phyloP scores from a whole-genome alignment of 2,797 vertebrate species.

The Acanthopagrus latus region DNA sequence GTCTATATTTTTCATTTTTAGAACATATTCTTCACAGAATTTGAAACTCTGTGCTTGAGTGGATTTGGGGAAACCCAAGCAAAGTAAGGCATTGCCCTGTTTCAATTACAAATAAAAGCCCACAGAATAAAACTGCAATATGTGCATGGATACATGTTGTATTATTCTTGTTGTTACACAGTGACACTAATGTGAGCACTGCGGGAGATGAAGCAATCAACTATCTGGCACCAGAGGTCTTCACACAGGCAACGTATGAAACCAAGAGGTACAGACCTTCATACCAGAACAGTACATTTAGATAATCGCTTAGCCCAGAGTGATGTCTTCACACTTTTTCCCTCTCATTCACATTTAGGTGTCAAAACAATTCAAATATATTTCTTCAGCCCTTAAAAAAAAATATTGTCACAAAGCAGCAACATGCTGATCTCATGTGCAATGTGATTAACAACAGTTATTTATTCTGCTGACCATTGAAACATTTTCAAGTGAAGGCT shows the following conservation, averaged over 20 bases:
- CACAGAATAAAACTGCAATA: not conserved
- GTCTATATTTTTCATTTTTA: not conserved
- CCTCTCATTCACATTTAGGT: not conserved
- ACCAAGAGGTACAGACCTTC: not conserved
- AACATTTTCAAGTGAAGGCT: not conserved
- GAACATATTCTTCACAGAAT: not conserved
- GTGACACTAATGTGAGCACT: not conserved
- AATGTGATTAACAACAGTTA: not conserved
- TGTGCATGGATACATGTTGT: not conserved
- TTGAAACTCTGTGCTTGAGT: not conserved
- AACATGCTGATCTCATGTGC: not conserved
- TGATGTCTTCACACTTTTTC: not conserved
- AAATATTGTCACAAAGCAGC: no score
- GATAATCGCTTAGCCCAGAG: not conserved
- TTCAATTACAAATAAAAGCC: not conserved
- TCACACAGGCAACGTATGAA: not conserved
- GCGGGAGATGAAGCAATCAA: not conserved
- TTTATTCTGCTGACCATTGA: not conserved
- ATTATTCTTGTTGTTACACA: not conserved
- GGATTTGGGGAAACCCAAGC: not conserved
- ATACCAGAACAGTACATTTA: not conserved
- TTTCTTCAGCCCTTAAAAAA: no score
- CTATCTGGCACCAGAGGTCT: constrained; percentile 2
- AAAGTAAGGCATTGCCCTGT: not conserved
- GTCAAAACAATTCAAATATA: no score